These are phyloP conservation scores for Botia kubotai DNA, from an alignment of 2,797 vertebrate species.

Conservation along the genomic window DNA sequence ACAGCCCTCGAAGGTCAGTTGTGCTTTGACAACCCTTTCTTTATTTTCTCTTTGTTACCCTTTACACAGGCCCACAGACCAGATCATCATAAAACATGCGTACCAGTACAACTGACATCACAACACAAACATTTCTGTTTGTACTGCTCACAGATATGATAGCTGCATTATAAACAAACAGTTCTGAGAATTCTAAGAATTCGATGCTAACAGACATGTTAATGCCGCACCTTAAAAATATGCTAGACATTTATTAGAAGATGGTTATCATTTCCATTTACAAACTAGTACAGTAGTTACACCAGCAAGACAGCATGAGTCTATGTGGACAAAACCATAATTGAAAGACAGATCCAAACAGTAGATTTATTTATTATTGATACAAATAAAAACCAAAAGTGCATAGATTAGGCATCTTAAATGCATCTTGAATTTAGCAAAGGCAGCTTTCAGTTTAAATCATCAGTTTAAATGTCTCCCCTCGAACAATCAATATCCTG, in stretches of 20 bases:
- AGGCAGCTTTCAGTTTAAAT: not conserved
- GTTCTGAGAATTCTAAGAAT: constrained; percentile 31
- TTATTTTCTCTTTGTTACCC: not conserved
- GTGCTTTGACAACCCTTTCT: not conserved
- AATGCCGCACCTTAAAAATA: not conserved
- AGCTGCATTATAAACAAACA: constrained; percentile 39
- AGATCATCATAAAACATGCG: constrained; percentile 50
- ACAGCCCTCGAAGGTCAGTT: not conserved
- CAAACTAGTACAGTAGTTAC: too few relatives aligned
- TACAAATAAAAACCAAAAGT: not conserved
- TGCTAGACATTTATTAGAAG: too few relatives aligned
- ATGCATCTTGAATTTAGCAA: not conserved
- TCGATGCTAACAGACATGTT: not conserved
- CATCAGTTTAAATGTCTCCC: constrained; percentile 9
- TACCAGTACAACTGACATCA: constrained; percentile 29
- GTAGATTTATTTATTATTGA: not conserved
- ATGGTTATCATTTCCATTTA: too few relatives aligned
- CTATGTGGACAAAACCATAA: not conserved
- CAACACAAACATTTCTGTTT: constrained; percentile 47
- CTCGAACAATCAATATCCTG: constrained; percentile 38
- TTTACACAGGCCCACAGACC: constrained; percentile 14
- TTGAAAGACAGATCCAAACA: not conserved
- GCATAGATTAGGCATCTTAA: not conserved
- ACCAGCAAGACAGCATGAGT: too few relatives aligned
- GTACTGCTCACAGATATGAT: constrained; percentile 46